phyloP scores from a whole-genome alignment of 2,797 vertebrate genomes.

The Sparidentex hasta region DNA sequence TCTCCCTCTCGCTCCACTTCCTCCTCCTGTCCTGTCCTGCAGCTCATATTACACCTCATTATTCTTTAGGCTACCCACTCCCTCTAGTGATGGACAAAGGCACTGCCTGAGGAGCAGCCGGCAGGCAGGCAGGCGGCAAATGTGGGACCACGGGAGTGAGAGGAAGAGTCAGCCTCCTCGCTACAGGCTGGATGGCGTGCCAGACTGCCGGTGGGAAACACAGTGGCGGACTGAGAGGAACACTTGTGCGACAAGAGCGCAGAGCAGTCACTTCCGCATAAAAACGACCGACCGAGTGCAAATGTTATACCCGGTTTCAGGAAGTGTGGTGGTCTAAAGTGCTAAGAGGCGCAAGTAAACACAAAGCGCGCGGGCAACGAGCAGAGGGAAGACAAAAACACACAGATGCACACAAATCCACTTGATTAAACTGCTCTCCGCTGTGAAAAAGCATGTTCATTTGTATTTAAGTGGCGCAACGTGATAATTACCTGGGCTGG shows the following conservation, averaged over 20 bases:
- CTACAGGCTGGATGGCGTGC: conserved; percentile 33
- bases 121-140: conserved; percentile 57
- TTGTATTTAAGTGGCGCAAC: conserved; percentile 65
- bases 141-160: conserved; percentile 38
- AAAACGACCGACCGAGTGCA: conserved; percentile 17
- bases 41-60: conserved; percentile 52
- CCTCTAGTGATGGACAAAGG: conserved; percentile 85
- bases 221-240: conserved; percentile 31
- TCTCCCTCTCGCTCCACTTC: conserved; percentile 40
- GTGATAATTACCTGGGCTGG: conserved; percentile 69
- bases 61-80: conserved; percentile 80
- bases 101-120: conserved; percentile 78
- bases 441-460: conserved; percentile 61
- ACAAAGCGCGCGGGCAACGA: background rate
- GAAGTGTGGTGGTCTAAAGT: conserved; percentile 17
- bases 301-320: conserved; percentile 22
- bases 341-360: background rate
- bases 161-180: conserved; percentile 46
- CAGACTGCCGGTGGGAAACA: conserved; percentile 39
- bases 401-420: conserved; percentile 24
- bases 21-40: conserved; percentile 42
- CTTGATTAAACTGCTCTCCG: conserved; percentile 59
- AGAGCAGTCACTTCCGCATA: conserved; percentile 20
- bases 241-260: conserved; percentile 47
- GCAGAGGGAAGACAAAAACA: conserved; percentile 4